phyloP scores from a whole-genome alignment of 2,888 invertebrate genomes.

The Plagodis dolabraria region DNA sequence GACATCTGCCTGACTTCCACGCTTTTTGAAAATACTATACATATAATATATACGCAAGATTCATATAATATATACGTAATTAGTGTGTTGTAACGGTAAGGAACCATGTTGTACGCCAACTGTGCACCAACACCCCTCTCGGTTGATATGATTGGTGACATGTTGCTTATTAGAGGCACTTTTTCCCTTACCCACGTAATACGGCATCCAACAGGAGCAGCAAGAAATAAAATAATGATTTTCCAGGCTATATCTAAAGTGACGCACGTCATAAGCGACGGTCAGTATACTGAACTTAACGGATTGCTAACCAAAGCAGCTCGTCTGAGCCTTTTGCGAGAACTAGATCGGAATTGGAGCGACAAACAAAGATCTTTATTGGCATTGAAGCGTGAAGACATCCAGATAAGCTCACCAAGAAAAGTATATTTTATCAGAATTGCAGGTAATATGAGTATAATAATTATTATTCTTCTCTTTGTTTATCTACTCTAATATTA shows the following conservation, averaged over 20 bases:
- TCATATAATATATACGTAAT: too few relatives aligned
- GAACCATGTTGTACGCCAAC: too few relatives aligned
- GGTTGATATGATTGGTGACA: too few relatives aligned
- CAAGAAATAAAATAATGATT: neutral
- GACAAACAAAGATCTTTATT: conserved; percentile 65
- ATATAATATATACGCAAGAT: too few relatives aligned
- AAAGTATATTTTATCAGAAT: conserved; percentile 79
- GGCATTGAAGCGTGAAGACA: conserved; percentile 65
- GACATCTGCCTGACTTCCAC: too few relatives aligned
- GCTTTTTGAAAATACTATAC: too few relatives aligned
- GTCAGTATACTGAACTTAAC: conserved; percentile 66
- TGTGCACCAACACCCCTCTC: too few relatives aligned
- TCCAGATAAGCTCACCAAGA: conserved; percentile 76
- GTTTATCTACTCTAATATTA: too few relatives aligned
- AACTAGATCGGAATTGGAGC: conserved; percentile 74
- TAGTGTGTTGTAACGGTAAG: too few relatives aligned
- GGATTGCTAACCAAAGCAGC: conserved; percentile 77
- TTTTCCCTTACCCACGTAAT: too few relatives aligned
- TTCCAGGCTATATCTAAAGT: conserved; percentile 75
- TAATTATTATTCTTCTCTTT: neutral
- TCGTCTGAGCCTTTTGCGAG: conserved; percentile 67
- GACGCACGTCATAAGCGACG: conserved; percentile 71
- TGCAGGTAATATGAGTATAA: conserved; percentile 56
- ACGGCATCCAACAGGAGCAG: too few relatives aligned
- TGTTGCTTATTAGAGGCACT: too few relatives aligned